A percentile compares a stretch with the other conserved stretches of the same genome.
phyloP scores from a whole-genome alignment of 2,888 invertebrate genomes.

The Rambutsinella grinnellia region DNA sequence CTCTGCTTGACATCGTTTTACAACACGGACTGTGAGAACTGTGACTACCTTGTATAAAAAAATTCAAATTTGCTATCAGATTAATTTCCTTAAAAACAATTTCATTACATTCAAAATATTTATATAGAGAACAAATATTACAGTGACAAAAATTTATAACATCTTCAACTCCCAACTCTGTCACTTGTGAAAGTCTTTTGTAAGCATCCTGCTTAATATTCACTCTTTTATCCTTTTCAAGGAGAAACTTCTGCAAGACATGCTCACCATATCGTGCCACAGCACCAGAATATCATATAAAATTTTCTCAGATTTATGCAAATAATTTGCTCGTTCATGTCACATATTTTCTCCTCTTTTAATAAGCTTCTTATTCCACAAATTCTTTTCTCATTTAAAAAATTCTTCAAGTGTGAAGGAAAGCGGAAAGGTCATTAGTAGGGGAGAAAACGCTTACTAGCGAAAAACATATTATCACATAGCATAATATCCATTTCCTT shows the following conservation, averaged over 20 bases:
- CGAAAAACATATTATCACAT: too few species aligned
- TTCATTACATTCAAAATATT: background rate
- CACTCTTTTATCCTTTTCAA: too few species aligned
- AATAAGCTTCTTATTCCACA: background rate
- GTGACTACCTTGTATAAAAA: slow-evolving; percentile 59
- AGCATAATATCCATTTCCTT: too few species aligned
- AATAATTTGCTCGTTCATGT: slow-evolving; percentile 30
- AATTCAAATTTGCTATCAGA: background rate
- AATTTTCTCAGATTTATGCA: slow-evolving; percentile 45
- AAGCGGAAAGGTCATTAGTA: background rate
- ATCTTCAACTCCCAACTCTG: too few species aligned
- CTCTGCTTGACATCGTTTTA: slow-evolving; percentile 68
- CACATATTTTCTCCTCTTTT: slow-evolving; percentile 39
- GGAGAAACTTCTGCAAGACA: background rate
- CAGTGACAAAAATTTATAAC: background rate
- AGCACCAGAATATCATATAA: background rate
- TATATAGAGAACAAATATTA: too few species aligned
- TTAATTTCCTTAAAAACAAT: background rate
- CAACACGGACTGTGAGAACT: slow-evolving; percentile 65
- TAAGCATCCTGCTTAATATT: too few species aligned
- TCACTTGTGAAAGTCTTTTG: too few species aligned
- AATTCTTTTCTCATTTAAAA: background rate
- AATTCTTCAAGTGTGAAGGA: background rate
- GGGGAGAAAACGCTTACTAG: too few species aligned
- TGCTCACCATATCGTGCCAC: background rate